Conservation (phyloP, 2,113 vertebrate species). For the Pluvialis apricaria region DNA sequence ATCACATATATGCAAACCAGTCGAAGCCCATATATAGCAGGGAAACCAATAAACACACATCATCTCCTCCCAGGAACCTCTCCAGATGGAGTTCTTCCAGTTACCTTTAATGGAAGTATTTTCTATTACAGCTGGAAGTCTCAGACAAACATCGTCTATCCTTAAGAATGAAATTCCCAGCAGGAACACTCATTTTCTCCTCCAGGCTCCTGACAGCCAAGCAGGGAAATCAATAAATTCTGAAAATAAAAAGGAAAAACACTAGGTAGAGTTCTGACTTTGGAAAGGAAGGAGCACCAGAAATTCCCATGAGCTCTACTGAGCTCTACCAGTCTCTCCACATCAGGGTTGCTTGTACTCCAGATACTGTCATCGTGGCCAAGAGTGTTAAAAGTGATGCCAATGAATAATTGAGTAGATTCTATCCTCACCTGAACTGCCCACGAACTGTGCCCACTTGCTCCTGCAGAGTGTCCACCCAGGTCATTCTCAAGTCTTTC, state of each 20-base stretch:
- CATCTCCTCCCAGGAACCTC: not conserved
- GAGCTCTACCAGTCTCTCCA: not conserved
- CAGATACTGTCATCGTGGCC: not conserved
- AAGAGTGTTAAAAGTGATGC: not conserved
- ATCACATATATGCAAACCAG: not conserved
- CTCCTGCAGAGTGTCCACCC: not conserved
- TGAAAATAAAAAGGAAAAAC: not conserved
- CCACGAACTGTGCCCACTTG: not conserved
- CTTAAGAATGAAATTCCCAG: not conserved
- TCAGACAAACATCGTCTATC: not conserved
- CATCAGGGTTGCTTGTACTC: accelerated
- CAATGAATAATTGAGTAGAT: not conserved
- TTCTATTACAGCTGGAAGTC: not conserved
- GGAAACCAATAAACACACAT: not conserved
- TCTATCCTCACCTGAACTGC: not conserved
- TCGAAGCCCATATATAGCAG: not conserved
- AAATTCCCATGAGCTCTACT: not conserved
- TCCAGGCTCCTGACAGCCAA: not conserved
- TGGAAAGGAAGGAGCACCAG: not conserved
- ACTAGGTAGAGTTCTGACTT: not conserved
- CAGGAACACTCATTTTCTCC: not conserved
- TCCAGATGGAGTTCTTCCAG: not conserved
- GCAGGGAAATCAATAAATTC: constrained; percentile 9
- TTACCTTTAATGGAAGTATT: not conserved
- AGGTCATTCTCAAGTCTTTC: not conserved